phyloP scores from a whole-genome alignment of 2,888 invertebrate genomes.

The Drosophila recens region DNA sequence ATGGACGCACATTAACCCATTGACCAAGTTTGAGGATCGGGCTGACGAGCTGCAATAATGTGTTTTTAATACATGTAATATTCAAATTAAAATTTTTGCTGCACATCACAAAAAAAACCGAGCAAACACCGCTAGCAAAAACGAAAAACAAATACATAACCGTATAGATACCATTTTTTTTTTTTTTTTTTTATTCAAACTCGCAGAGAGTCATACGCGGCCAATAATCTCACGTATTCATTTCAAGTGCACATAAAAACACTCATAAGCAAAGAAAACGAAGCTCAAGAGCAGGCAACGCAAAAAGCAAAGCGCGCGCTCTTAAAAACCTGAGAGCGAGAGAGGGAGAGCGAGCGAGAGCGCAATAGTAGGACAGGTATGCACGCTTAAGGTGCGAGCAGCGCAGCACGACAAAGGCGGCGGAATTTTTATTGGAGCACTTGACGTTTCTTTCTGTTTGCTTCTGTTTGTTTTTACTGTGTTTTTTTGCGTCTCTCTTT shows the following conservation, averaged over 20 bases:
- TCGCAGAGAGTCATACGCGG: conserved; percentile 2
- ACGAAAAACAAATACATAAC: conserved; percentile 60
- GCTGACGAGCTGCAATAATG: conserved; percentile 61
- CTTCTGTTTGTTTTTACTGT: conserved; percentile 19
- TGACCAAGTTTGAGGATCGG: conserved; percentile 69
- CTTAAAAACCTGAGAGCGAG: conserved; percentile 55
- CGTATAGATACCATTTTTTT: conserved; percentile 50
- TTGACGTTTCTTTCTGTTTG: conserved; percentile 49
- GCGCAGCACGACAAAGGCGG: conserved; percentile 64
- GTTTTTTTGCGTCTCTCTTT: conserved; percentile 46
- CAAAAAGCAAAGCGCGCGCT: conserved; percentile 59
- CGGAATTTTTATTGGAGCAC: conserved; percentile 80
- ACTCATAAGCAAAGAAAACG: conserved; percentile 64
- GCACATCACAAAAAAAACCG: conserved; percentile 33
- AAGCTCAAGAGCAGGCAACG: conserved; percentile 66
- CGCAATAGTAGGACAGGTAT: background rate
- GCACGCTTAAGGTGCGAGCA: conserved; percentile 41
- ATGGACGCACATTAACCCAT: conserved; percentile 70
- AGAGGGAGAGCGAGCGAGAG: conserved; percentile 11
- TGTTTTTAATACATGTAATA: conserved; percentile 80
- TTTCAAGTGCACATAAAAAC: conserved; percentile 74
- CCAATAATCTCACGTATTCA: conserved; percentile 76
- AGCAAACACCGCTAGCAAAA: conserved; percentile 53
- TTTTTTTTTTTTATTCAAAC: conserved; percentile 33
- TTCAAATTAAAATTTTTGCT: conserved; percentile 71